Base-by-base conservation (phyloP, 2,888 invertebrate genomes). In the Mantis religiosa region DNA sequence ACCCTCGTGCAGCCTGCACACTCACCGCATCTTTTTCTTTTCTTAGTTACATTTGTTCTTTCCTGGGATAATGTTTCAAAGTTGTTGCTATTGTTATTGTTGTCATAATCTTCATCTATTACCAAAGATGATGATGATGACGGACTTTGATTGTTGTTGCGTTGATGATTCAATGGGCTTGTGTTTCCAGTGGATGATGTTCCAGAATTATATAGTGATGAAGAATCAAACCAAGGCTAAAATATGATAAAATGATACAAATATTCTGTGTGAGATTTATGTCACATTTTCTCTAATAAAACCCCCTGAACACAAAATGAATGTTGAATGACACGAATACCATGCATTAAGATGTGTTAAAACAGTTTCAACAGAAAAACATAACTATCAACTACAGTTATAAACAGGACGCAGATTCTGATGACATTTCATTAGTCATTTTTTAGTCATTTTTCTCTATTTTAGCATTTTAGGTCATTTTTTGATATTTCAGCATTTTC, bases 11-110 rank as follows among this genome's bases (percentile, higher is more conserved):
- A 89, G 27, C 89, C 89, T 30, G 41, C 30, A 54, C 89, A 89
- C 25, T 82, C 30, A 8, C 89, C 89, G 54, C 89, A 89, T n/a
- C 89, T 86, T 47, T 89, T 89, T 28, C 89, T 54, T 47, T 84
- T 87, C 28, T 87, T 89, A 25, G 25, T 47, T 15, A 82, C n/a
- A 30, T 71, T 71, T 20, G 71, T 12, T 34, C 20, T 71, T 28
- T 82, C 87, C 87, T 34, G 34, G 14, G n/a, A 28, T 14, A 82
- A 34, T 82, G 82, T 41, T 82, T 30, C 30, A 15, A 82, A 34
- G 20, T 34, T 82, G 82, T 82, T 34, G 20, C 87, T 87, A 41
- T 82, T 87, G 54, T 87, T 87, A 82, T 87, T 86, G 81, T 27
- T 87, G 82, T 87, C 87, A 87, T 34, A 87, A 27, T 87, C 87